Percentiles rank a stretch among this genome's conserved stretches.
These are phyloP conservation scores for Motacilla tschutschensis DNA, from an alignment of 2,113 vertebrate species.

Conservation along the genomic window DNA sequence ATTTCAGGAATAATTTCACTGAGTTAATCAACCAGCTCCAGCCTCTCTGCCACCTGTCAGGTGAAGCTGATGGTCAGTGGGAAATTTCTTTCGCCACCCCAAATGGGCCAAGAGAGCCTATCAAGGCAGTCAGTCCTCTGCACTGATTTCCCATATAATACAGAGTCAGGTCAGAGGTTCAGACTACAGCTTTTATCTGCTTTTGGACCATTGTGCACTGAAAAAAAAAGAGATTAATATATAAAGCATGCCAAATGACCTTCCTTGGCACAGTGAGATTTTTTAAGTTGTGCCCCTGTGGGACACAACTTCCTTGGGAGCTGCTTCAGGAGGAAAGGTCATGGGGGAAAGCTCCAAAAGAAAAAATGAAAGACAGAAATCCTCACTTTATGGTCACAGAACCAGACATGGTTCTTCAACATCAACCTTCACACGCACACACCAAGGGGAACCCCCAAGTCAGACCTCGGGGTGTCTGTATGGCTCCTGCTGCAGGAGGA, in stretches of 20 bases:
- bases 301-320: background rate
- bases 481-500: background rate
- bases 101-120: background rate
- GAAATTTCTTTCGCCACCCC: background rate
- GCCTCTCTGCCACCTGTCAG: background rate
- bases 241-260: background rate
- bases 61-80: background rate
- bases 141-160: background rate
- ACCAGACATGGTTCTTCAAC: background rate
- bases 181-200: background rate
- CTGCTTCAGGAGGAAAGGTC: background rate
- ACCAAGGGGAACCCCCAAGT: accelerated
- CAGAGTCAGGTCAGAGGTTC: background rate
- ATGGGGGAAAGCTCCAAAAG: background rate
- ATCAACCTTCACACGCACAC: background rate
- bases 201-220: background rate
- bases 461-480: background rate
- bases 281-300: background rate
- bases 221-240: background rate
- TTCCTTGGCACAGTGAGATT: background rate
- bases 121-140: background rate
- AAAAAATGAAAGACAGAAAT: background rate
- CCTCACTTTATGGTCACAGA: background rate
- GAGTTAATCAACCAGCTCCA: background rate
- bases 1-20: background rate